Conservation (phyloP, 1,140 invertebrate genomes). For the Dendrolimus punctatus region DNA sequence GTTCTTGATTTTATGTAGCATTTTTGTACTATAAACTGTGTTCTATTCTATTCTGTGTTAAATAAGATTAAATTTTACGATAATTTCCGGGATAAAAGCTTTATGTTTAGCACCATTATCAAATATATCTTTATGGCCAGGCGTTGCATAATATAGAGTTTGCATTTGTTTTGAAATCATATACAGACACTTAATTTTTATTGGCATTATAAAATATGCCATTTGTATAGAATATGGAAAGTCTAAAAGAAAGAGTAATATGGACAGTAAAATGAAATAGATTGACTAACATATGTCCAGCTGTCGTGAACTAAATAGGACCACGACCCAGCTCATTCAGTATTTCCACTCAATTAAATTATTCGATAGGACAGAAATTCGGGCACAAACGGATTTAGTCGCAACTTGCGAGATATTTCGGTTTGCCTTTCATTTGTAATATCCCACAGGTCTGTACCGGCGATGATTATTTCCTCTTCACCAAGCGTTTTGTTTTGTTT, state of each 20-base stretch:
- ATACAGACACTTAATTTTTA: too few relatives aligned
- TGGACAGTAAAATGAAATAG: background rate
- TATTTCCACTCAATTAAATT: slow-evolving; percentile 47
- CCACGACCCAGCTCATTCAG: slow-evolving; percentile 21
- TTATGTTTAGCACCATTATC: too few relatives aligned
- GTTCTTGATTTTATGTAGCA: too few relatives aligned
- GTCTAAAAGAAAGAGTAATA: background rate
- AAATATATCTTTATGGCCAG: too few relatives aligned
- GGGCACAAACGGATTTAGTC: slow-evolving; percentile 45
- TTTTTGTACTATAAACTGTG: too few relatives aligned
- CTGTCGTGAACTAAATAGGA: slow-evolving; percentile 21
- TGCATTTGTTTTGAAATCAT: too few relatives aligned
- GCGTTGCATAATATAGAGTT: too few relatives aligned
- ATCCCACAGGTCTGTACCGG: slow-evolving; percentile 28
- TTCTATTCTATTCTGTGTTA: too few relatives aligned
- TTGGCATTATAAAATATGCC: too few relatives aligned
- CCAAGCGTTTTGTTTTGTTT: slow-evolving; percentile 20
- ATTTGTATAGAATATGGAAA: too few relatives aligned
- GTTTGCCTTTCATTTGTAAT: slow-evolving; percentile 50
- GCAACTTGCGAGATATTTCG: slow-evolving; percentile 30
- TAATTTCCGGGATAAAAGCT: too few relatives aligned
- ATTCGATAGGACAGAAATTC: slow-evolving; percentile 42
- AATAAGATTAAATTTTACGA: too few relatives aligned
- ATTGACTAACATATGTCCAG: slow-evolving; percentile 9
- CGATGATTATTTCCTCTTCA: slow-evolving; percentile 36